Evolutionary conservation across 2,888 invertebrate genomes (phyloP).

Genomic region (Platycnemis pennipes): DNA sequence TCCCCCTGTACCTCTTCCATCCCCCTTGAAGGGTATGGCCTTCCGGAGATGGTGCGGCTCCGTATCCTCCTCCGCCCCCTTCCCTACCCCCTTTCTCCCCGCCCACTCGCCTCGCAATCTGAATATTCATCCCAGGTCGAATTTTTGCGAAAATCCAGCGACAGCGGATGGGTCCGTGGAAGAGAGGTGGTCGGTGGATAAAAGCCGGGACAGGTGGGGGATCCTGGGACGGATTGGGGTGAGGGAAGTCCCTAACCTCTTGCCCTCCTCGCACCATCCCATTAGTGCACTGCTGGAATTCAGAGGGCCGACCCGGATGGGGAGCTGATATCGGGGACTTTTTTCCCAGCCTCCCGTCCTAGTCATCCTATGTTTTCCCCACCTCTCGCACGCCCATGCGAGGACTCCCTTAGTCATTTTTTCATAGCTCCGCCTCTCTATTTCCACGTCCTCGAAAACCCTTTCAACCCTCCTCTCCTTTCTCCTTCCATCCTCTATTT

Average conservation of each 20-base stretch:
- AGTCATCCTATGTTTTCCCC: background rate
- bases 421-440: no score
- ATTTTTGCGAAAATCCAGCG: conserved; percentile 49
- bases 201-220: background rate
- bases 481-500: background rate
- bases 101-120: background rate
- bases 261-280: conserved; percentile 33
- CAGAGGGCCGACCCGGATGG: background rate
- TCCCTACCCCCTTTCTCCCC: background rate
- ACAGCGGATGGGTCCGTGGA: conserved; percentile 42
- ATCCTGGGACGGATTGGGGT: background rate
- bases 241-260: conserved; percentile 36
- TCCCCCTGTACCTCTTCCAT: background rate
- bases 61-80: background rate
- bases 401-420: no score
- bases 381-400: background rate
- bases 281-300: conserved; percentile 51
- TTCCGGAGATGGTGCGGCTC: background rate
- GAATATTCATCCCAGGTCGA: conserved; percentile 52
- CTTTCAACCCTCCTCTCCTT: background rate
- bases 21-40: background rate
- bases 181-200: background rate
- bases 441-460: no score
- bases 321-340: conserved; percentile 19
- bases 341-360: background rate